These are phyloP conservation scores for Eufriesea mexicana DNA, from an alignment of 1,140 invertebrate genomes.

Conservation along the genomic window DNA sequence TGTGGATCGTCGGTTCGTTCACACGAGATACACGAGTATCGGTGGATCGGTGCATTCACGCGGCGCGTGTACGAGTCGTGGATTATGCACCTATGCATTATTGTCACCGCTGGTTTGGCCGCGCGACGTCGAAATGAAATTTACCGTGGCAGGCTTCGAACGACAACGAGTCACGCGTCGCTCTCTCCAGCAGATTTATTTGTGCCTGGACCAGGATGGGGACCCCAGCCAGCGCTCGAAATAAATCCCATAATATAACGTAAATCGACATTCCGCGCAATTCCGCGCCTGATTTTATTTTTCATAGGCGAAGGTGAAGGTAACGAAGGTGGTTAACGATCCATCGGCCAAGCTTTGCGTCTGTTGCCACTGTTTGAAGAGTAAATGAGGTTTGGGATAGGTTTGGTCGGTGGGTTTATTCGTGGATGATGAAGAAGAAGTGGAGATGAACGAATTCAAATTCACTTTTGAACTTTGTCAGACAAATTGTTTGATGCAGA, in stretches of 20 bases:
- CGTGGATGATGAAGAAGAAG: background rate
- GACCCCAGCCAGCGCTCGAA: background rate
- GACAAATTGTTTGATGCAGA: too few species aligned
- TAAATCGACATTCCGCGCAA: background rate
- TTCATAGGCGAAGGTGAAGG: background rate
- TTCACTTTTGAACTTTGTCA: too few species aligned
- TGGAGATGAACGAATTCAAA: background rate
- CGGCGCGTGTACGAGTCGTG: constrained; percentile 9
- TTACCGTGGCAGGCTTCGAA: constrained; percentile 40
- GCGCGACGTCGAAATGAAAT: constrained; percentile 59
- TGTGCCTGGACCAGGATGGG: background rate
- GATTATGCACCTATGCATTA: constrained; percentile 54
- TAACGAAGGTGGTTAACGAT: background rate
- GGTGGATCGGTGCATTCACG: constrained; percentile 37
- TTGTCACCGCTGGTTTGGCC: constrained; percentile 45
- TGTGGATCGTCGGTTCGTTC: constrained; percentile 3
- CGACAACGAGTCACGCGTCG: constrained; percentile 39
- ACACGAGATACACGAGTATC: constrained; percentile 32
- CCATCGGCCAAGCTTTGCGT: background rate
- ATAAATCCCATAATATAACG: constrained; percentile 37
- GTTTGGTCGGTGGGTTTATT: background rate
- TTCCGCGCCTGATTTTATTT: background rate
- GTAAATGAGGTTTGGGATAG: background rate
- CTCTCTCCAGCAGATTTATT: constrained; percentile 34
- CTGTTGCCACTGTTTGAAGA: background rate